Evolutionary conservation across 2,888 invertebrate species (phyloP), one percentile per base, ranked within the genome.

Genomic region (Pterobdella sp.): DNA sequence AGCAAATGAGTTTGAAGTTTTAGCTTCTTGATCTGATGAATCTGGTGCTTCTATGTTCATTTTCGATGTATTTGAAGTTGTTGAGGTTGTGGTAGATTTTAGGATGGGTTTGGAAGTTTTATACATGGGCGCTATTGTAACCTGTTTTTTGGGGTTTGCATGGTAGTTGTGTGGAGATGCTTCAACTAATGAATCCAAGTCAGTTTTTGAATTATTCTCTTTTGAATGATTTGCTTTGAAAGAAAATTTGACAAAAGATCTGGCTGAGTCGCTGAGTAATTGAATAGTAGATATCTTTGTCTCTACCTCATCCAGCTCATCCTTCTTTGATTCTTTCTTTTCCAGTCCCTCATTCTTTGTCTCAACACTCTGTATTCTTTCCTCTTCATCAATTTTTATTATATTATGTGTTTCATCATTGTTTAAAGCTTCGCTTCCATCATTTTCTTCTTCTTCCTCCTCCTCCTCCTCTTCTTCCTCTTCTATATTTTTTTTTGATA

Each of bases 381-480:
- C n/a, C 60, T 56, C n/a, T 56, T 56, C 60, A 42, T 42, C 42
- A 42, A 18, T 42, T 42, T 42, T 42, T 42, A 26, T n/a, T 56
- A 18, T n/a, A 26, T 56, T 56, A 18, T 26, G n/a, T 56, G 18
- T 56, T 56, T n/a, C 60, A 14, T 14, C 26, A 26, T n/a, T n/a
- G 3, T n/a, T 26, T 26, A 56, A 4, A 7, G 18, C n/a, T 18
- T n/a, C n/a, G 3, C 26, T 56, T 56, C n/a, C 60, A 18, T n/a
- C 60, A 56, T 56, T 26, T 56, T n/a, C 60, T 26, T 56, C n/a
- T 56, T 18, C 26, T 56, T 56, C 60, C n/a, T 56, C 60, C n/a
- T 56, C 60, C 60, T 56, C 60, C 60, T 56, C 60, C 26, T 56
- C 60, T 56, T 56, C 60, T 22, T 56, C 60, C 26, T 56, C n/a